Conservation (phyloP, 2,797 vertebrate species). For the Emydoidea blandingii region DNA sequence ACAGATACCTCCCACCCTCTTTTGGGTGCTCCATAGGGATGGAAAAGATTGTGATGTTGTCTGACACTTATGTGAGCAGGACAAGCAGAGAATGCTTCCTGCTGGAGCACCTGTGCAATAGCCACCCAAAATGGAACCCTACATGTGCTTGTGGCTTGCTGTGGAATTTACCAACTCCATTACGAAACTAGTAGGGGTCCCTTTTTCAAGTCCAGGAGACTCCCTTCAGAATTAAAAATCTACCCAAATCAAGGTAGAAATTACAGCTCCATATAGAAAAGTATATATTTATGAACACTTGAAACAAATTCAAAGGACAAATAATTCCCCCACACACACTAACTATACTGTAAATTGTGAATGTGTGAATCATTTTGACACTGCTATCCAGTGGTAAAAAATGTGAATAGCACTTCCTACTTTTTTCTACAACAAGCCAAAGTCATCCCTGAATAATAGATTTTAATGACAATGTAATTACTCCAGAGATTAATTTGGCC, state of each 20-base stretch:
- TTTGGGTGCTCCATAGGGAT: not conserved
- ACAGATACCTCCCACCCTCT: not conserved
- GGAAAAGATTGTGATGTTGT: not conserved
- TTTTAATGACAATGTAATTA: conserved; percentile 42
- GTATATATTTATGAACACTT: not conserved
- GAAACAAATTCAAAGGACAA: not conserved
- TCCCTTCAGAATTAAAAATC: not conserved
- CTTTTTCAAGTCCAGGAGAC: not conserved
- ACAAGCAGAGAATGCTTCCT: not conserved
- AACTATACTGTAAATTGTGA: not conserved
- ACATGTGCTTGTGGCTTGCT: not conserved
- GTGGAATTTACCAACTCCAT: not conserved
- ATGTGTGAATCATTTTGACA: not conserved
- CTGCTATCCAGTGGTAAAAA: not conserved
- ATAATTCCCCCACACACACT: not conserved
- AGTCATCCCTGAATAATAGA: conserved; percentile 53
- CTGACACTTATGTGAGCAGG: not conserved
- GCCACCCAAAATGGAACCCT: not conserved
- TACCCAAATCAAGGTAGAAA: not conserved
- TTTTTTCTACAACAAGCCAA: conserved; percentile 13
- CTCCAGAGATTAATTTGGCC: conserved; percentile 36
- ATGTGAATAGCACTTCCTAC: conserved; percentile 7
- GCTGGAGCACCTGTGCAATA: not conserved
- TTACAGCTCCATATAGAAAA: not conserved
- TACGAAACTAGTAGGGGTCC: not conserved